Conservation (phyloP, 2,113 vertebrate genomes). For the Bubo bubo region DNA sequence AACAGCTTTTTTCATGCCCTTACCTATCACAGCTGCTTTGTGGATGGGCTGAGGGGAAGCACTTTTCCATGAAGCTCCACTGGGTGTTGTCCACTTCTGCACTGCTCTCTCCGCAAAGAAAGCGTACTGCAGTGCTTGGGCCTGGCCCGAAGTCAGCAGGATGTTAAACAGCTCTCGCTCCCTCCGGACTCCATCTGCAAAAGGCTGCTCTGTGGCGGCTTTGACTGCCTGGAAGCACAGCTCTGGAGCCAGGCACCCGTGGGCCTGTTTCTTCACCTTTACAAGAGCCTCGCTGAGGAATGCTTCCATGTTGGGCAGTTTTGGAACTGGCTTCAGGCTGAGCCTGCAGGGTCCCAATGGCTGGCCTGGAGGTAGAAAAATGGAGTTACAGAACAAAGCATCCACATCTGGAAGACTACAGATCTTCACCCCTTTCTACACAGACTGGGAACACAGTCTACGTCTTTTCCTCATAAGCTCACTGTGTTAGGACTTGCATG, state of each 20-base stretch:
- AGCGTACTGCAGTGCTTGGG: conserved; percentile 84
- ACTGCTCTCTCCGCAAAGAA: conserved; percentile 86
- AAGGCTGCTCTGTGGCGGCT: conserved; percentile 79
- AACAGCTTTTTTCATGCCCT: background rate
- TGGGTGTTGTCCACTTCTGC: conserved; percentile 79
- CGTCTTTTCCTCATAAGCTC: background rate
- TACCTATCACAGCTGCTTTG: conserved; percentile 87
- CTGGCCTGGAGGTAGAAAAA: conserved; percentile 65
- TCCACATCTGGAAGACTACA: background rate
- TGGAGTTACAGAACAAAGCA: background rate
- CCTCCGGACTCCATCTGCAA: conserved; percentile 72
- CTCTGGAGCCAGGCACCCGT: conserved; percentile 82
- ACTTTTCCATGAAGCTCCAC: conserved; percentile 83
- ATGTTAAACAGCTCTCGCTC: conserved; percentile 79
- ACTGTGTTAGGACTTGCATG: background rate
- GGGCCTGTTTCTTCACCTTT: conserved; percentile 72
- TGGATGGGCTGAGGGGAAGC: conserved; percentile 71
- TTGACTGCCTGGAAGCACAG: conserved; percentile 83
- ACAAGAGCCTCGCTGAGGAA: conserved; percentile 72
- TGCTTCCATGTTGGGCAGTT: conserved; percentile 67
- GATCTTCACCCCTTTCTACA: background rate
- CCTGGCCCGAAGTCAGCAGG: conserved; percentile 84
- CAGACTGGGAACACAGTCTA: background rate
- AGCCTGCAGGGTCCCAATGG: conserved; percentile 77
- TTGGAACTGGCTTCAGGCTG: conserved; percentile 62